phyloP scores from a whole-genome alignment of 2,113 vertebrate genomes.

The Trachemys scripta region DNA sequence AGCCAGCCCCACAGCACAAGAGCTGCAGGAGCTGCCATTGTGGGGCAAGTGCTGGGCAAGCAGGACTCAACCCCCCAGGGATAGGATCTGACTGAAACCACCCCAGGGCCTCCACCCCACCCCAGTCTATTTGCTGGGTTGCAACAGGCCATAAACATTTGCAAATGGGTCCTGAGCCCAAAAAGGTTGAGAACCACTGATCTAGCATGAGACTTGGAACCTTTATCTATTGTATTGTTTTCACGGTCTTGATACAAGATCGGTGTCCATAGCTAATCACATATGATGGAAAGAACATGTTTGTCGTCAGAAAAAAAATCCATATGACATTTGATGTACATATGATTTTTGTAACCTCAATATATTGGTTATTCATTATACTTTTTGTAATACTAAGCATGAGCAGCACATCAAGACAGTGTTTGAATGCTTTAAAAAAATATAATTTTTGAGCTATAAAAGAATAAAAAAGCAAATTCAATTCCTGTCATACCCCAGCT shows the following conservation, averaged over 20 bases:
- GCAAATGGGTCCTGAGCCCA: neutral
- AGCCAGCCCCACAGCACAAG: too few relatives aligned
- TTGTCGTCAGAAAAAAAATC: neutral
- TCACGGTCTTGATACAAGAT: neutral
- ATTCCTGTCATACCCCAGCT: conserved; percentile 46
- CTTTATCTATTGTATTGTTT: neutral
- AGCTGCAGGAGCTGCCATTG: too few relatives aligned
- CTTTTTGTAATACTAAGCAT: conserved; percentile 22
- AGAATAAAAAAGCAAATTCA: conserved; percentile 61
- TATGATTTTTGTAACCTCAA: neutral
- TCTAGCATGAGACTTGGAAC: neutral
- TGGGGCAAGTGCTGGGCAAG: too few relatives aligned
- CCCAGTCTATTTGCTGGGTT: neutral
- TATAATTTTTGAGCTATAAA: conserved; percentile 31
- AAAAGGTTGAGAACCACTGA: neutral
- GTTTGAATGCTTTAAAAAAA: conserved; percentile 42
- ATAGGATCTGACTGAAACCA: too few relatives aligned
- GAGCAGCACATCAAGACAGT: conserved; percentile 26
- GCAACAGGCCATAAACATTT: neutral
- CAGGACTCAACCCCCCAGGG: too few relatives aligned
- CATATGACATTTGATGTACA: neutral
- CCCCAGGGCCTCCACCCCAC: too few relatives aligned
- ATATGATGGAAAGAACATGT: conserved; percentile 3
- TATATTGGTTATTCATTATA: neutral
- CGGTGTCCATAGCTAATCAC: neutral